Percentiles rank a stretch among this genome's conserved stretches.
These are phyloP conservation scores for Axinella damicornis DNA, from an alignment of 37 sponge, comb jelly and placozoan genomes.

Conservation along the genomic window DNA sequence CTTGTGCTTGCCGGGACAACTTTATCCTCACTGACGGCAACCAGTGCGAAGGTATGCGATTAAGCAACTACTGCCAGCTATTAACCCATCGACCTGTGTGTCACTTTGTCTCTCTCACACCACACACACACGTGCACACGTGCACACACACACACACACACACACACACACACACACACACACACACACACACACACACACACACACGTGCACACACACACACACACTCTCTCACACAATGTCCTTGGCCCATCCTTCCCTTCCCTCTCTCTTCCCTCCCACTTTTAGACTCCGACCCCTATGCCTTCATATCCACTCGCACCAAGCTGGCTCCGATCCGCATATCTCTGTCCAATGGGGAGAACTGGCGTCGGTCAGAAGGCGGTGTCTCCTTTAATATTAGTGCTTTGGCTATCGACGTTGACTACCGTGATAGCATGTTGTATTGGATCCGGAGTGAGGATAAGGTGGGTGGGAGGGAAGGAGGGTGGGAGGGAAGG, in stretches of 20 bases:
- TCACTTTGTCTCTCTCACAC: too few species aligned
- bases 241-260: not conserved
- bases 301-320: not conserved
- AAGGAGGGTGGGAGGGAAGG: too few species aligned
- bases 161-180: not conserved
- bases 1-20: conserved; percentile 2
- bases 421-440: conserved; percentile 5
- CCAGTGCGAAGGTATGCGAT: conserved; percentile 4
- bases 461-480: too few species aligned
- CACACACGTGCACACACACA: not conserved
- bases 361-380: too few species aligned
- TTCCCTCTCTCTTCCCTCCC: not conserved
- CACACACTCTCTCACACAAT: not conserved
- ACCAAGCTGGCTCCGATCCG: too few species aligned
- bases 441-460: conserved; percentile 39
- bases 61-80: too few species aligned
- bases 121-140: not conserved
- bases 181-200: not conserved
- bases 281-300: not conserved
- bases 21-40: not conserved
- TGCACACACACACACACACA: not conserved
- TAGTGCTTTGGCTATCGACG: not conserved
- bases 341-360: too few species aligned
- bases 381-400: not conserved
- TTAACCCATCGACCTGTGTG: too few species aligned